A percentile compares a stretch with the other conserved stretches of the same genome.
Evolutionary conservation across 2,888 invertebrate genomes (phyloP).

Genomic region (Trissolcus brochymenae): DNA sequence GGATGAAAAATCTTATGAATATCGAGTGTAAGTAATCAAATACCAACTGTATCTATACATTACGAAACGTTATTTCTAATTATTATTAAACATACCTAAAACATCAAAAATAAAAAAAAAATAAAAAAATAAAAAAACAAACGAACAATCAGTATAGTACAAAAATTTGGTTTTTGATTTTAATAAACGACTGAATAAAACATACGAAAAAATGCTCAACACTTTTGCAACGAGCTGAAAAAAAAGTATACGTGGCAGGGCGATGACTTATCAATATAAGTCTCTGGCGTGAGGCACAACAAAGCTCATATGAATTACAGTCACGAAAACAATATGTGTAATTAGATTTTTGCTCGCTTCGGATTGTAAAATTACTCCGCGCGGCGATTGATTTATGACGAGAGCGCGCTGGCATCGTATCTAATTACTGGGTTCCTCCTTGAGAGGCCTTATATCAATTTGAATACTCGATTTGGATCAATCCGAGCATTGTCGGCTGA

Average conservation of each 20-base stretch:
- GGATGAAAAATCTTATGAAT: conserved; percentile 2
- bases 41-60: too few species aligned
- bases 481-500: conserved; percentile 37
- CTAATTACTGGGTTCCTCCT: conserved; percentile 36
- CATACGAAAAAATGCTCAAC: too few species aligned
- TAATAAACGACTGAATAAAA: too few species aligned
- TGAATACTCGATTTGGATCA: conserved; percentile 38
- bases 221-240: too few species aligned
- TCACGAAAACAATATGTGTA: conserved; percentile 46
- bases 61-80: too few species aligned
- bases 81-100: too few species aligned
- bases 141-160: too few species aligned
- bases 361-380: conserved; percentile 1
- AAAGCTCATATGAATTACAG: conserved; percentile 25
- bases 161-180: too few species aligned
- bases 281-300: conserved; percentile 27
- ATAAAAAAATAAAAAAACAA: too few species aligned
- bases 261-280: conserved; percentile 43
- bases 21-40: neutral
- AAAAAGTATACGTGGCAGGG: conserved; percentile 2
- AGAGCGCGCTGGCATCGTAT: conserved; percentile 23
- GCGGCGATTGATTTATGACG: conserved; percentile 32
- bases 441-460: conserved; percentile 27
- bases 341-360: conserved; percentile 33
- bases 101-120: too few species aligned